phyloP scores from a whole-genome alignment of 2,888 invertebrate species.

The Caenorhabditis angaria region DNA sequence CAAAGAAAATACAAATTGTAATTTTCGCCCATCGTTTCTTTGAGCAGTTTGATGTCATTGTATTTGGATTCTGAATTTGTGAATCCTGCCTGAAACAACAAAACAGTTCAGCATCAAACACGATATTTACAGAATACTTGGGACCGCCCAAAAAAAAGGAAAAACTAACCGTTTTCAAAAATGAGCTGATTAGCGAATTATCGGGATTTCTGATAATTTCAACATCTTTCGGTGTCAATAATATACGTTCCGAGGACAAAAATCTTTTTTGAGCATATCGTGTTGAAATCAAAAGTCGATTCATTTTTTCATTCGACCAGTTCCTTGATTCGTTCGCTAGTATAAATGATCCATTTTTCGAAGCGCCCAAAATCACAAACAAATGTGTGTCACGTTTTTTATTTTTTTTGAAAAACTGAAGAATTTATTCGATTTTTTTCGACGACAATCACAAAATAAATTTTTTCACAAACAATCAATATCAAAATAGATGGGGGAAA shows the following conservation, averaged over 20 bases:
- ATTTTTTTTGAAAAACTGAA: background rate
- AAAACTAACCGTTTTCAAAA: constrained; percentile 14
- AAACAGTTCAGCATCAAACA: background rate
- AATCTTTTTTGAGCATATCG: background rate
- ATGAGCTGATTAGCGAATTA: constrained; percentile 14
- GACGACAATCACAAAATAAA: constrained; percentile 4
- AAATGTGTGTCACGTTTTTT: constrained; percentile 12
- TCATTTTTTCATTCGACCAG: background rate
- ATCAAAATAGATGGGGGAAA: background rate
- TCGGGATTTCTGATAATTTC: constrained; percentile 30
- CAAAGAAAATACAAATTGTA: constrained; percentile 35
- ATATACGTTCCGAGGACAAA: background rate
- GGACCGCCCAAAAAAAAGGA: constrained; percentile 8
- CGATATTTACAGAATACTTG: background rate
- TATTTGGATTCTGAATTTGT: background rate
- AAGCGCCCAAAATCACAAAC: constrained; percentile 7
- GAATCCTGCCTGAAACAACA: background rate
- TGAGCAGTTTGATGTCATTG: constrained; percentile 11
- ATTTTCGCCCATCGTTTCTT: constrained; percentile 31
- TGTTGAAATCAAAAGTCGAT: background rate
- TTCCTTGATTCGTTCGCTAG: background rate
- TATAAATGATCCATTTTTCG: background rate
- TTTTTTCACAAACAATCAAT: constrained; percentile 4
- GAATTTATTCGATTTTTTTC: constrained; percentile 1
- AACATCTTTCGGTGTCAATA: constrained; percentile 16